Percentiles rank a stretch among this genome's conserved stretches.
These are phyloP conservation scores for Eulemur rubriventer DNA, from an alignment of 2,797 vertebrate species.

Conservation along the genomic window DNA sequence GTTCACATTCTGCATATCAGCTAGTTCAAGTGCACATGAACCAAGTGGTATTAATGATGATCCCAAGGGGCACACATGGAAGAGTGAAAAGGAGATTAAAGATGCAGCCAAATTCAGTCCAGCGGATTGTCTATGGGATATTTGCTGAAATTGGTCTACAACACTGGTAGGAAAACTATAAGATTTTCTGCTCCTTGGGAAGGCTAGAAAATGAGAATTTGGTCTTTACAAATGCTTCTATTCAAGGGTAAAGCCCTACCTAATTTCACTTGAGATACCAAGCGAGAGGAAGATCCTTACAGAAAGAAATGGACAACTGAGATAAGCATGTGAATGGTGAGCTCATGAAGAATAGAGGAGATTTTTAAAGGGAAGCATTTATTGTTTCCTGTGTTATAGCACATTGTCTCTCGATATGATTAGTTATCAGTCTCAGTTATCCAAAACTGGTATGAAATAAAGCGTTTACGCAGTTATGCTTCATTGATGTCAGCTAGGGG, in stretches of 20 bases:
- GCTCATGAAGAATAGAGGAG: conserved; percentile 78
- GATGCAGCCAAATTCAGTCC: conserved; percentile 19
- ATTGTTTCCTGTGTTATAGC: conserved; percentile 83
- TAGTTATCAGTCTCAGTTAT: conserved; percentile 85
- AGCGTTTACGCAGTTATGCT: conserved; percentile 83
- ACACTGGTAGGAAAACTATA: background rate
- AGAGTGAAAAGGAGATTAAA: conserved; percentile 67
- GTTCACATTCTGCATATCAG: background rate
- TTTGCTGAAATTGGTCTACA: background rate
- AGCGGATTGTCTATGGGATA: conserved; percentile 46
- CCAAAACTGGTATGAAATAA: conserved; percentile 86
- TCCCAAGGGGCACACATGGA: conserved; percentile 48
- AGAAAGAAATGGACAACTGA: conserved; percentile 73
- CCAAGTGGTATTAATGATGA: conserved; percentile 42
- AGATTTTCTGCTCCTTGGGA: background rate
- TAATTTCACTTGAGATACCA: conserved; percentile 35
- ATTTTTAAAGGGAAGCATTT: conserved; percentile 84
- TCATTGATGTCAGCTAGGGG: conserved; percentile 86
- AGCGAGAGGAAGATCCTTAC: conserved; percentile 61
- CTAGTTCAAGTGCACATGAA: background rate
- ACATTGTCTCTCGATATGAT: conserved; percentile 84
- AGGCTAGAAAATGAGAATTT: conserved; percentile 57
- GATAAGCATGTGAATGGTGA: conserved; percentile 76
- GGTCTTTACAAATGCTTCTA: conserved; percentile 8
- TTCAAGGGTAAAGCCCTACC: conserved; percentile 23